These are phyloP conservation scores for Trisateles emortualis DNA, from an alignment of 2,888 invertebrate genomes.

Conservation along the genomic window DNA sequence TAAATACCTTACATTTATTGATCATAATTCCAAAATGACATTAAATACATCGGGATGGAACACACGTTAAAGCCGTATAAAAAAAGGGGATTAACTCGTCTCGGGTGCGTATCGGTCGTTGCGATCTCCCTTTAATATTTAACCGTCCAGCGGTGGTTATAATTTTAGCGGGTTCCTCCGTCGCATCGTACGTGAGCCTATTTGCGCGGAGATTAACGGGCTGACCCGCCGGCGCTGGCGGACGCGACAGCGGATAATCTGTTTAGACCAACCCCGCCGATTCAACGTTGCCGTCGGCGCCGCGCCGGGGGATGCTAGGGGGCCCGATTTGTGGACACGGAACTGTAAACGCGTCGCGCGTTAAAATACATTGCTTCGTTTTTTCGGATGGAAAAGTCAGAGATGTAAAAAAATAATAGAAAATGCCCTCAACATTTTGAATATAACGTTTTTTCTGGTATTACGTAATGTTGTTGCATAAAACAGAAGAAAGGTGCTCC, in stretches of 20 bases:
- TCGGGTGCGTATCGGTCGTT: slow-evolving; percentile 43
- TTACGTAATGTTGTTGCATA: neutral
- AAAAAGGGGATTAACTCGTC: slow-evolving; percentile 58
- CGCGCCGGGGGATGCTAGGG: slow-evolving; percentile 39
- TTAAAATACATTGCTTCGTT: neutral
- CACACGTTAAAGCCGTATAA: slow-evolving; percentile 38
- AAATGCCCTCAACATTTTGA: neutral
- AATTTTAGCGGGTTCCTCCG: slow-evolving; percentile 58
- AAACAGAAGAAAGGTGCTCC: too few relatives aligned
- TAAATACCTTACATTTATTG: slow-evolving; percentile 5
- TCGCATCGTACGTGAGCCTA: slow-evolving; percentile 69
- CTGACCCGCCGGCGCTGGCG: slow-evolving; percentile 51
- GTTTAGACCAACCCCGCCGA: slow-evolving; percentile 56
- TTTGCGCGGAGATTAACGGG: slow-evolving; percentile 75
- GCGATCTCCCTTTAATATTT: slow-evolving; percentile 57
- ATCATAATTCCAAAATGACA: slow-evolving; percentile 34
- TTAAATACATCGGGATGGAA: slow-evolving; percentile 19
- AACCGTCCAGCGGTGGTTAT: slow-evolving; percentile 53
- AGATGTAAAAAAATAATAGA: neutral
- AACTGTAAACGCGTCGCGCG: slow-evolving; percentile 15
- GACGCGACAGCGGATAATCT: slow-evolving; percentile 63
- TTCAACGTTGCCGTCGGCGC: slow-evolving; percentile 14
- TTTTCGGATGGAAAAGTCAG: neutral
- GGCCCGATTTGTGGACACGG: slow-evolving; percentile 35
- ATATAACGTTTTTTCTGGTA: neutral